These are phyloP conservation scores for Aegotheles bennettii DNA, from an alignment of 2,113 vertebrate species.

Conservation along the genomic window DNA sequence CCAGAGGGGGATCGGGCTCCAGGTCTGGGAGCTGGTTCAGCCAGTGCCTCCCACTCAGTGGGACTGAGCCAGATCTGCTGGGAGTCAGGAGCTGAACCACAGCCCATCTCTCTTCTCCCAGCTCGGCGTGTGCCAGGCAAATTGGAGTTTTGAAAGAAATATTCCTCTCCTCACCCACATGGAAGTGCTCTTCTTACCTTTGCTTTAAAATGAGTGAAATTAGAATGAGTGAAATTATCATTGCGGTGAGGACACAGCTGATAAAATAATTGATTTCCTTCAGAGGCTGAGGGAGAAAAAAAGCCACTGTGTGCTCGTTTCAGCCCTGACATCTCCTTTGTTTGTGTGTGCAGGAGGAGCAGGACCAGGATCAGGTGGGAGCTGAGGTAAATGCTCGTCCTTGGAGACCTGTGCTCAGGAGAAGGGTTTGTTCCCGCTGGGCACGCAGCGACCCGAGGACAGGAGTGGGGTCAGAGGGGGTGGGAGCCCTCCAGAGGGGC, in stretches of 20 bases:
- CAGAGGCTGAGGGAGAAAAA: neutral
- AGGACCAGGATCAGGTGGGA: constrained; percentile 84
- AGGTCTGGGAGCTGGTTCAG: no score
- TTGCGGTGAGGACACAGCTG: fast-evolving
- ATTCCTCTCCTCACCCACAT: neutral
- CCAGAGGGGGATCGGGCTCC: fast-evolving
- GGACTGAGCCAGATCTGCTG: neutral
- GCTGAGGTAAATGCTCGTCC: constrained; percentile 76
- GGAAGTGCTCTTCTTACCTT: neutral
- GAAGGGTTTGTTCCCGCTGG: neutral
- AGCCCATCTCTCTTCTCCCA: neutral
- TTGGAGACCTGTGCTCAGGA: fast-evolving
- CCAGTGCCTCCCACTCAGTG: fast-evolving
- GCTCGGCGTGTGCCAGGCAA: neutral
- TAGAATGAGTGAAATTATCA: no score
- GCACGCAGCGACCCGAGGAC: neutral
- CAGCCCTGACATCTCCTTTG: neutral
- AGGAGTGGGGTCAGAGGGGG: no score
- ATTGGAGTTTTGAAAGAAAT: neutral
- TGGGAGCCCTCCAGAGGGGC: neutral
- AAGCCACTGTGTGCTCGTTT: fast-evolving
- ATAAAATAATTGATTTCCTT: fast-evolving
- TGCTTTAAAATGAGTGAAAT: neutral
- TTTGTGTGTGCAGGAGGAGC: constrained; percentile 80
- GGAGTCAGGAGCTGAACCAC: neutral